Evolutionary conservation across 2,888 invertebrate species (phyloP).

Genomic region (Rhopalosiphum nymphaeae): DNA sequence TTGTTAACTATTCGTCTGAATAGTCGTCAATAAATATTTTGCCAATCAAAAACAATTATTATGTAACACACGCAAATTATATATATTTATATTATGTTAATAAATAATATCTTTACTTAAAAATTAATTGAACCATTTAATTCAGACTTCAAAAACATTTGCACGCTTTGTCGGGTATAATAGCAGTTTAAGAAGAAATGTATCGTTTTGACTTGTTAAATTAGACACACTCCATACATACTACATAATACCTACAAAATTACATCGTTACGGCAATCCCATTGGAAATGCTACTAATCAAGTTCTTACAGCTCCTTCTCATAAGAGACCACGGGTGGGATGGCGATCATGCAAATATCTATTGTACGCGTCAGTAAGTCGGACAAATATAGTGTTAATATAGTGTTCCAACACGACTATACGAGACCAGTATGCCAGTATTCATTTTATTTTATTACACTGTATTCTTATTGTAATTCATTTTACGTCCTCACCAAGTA

Average conservation of each 20-base stretch:
- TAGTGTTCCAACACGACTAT: no score
- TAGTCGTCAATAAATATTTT: constrained; percentile 2
- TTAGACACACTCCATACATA: background rate
- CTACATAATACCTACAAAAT: background rate
- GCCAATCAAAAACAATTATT: background rate
- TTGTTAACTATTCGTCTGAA: background rate
- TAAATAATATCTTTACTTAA: background rate
- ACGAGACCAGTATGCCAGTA: no score
- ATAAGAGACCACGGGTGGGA: background rate
- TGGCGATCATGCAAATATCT: background rate
- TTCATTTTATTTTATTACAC: no score
- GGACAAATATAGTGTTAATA: no score
- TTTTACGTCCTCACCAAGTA: no score
- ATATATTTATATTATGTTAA: background rate
- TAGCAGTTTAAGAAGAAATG: background rate
- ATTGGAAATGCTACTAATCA: background rate
- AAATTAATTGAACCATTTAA: background rate
- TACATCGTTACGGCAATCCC: background rate
- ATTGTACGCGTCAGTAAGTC: background rate
- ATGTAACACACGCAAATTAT: background rate
- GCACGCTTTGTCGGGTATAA: background rate
- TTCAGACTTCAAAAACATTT: background rate
- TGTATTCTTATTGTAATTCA: no score
- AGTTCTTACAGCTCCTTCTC: background rate
- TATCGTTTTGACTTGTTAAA: background rate